These are phyloP conservation scores for Drosophila subpulchrella DNA, from an alignment of 1,140 invertebrate genomes.

Conservation along the genomic window DNA sequence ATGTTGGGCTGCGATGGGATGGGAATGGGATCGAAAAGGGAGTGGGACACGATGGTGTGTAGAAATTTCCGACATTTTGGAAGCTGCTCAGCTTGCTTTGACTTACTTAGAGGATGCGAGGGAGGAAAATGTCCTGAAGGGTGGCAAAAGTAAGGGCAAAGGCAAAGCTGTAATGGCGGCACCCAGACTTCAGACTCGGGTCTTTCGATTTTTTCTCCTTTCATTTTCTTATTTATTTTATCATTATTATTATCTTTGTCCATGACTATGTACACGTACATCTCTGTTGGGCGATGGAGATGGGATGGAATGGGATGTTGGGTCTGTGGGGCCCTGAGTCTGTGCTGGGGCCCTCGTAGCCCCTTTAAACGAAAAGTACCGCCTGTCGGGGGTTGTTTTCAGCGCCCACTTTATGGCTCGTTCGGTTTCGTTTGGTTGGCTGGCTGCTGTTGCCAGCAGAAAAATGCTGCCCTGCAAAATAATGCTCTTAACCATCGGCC, in stretches of 20 bases:
- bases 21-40: no score
- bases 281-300: slow-evolving; percentile 2
- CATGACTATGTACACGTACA: slow-evolving; percentile 64
- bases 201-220: slow-evolving; percentile 47
- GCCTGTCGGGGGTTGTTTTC: slow-evolving; percentile 67
- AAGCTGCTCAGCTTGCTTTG: slow-evolving; percentile 75
- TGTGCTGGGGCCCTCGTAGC: slow-evolving; percentile 3
- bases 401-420: slow-evolving; percentile 74
- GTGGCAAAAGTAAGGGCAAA: neutral
- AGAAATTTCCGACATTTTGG: slow-evolving; percentile 81
- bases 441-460: slow-evolving; percentile 56
- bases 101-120: slow-evolving; percentile 55
- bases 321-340: neutral
- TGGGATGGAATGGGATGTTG: neutral
- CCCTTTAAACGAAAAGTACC: slow-evolving; percentile 37
- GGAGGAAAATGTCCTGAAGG: slow-evolving; percentile 4
- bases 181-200: slow-evolving; percentile 20
- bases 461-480: slow-evolving; percentile 69
- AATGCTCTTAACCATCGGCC: slow-evolving; percentile 74
- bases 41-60: slow-evolving; percentile 38
- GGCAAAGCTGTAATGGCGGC: slow-evolving; percentile 17
- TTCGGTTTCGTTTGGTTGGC: slow-evolving; percentile 80
- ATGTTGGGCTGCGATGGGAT: neutral
- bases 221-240: slow-evolving; percentile 81
- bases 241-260: slow-evolving; percentile 83